Percentiles rank a stretch among this genome's conserved stretches.
phyloP scores from a whole-genome alignment of 2,888 invertebrate species.

The Lagria hirta region DNA sequence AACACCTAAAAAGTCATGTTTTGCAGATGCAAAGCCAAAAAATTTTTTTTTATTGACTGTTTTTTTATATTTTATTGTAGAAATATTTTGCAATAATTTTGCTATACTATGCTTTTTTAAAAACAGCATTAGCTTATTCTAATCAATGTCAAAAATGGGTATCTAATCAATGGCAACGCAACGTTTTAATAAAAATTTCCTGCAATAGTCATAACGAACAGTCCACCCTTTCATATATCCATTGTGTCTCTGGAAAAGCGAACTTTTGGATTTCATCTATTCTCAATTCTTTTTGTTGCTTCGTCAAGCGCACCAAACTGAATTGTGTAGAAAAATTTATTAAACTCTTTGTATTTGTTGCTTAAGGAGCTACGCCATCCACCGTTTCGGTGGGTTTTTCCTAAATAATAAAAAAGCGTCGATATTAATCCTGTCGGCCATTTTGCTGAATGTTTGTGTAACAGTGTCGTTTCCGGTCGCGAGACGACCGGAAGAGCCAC shows the following conservation, averaged over 20 bases:
- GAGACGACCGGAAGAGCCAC: conserved; percentile 46
- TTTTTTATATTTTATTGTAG: too few species aligned
- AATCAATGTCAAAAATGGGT: too few species aligned
- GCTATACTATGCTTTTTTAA: too few species aligned
- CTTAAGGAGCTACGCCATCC: background rate
- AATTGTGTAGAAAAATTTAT: conserved; percentile 11
- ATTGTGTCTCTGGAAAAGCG: background rate
- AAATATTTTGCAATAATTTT: too few species aligned
- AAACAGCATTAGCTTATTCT: too few species aligned
- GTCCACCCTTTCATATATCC: background rate
- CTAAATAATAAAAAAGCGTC: conserved; percentile 15
- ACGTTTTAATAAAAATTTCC: conserved; percentile 4
- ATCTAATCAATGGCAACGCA: too few species aligned
- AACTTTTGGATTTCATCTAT: conserved; percentile 8
- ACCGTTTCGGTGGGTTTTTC: background rate
- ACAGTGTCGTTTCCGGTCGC: conserved; percentile 43
- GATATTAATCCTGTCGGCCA: conserved; percentile 34
- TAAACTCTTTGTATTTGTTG: conserved; percentile 2
- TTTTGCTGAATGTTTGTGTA: conserved; percentile 43
- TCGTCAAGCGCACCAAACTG: conserved; percentile 4
- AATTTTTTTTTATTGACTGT: too few species aligned
- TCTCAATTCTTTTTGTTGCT: conserved; percentile 2
- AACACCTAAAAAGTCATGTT: too few species aligned
- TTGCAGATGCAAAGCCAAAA: too few species aligned
- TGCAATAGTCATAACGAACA: background rate